Evolutionary conservation across 35 echinoderm and acorn worm species (phyloP), one percentile per base, ranked within the genome.

Genomic region (Lytechinus pictus): DNA sequence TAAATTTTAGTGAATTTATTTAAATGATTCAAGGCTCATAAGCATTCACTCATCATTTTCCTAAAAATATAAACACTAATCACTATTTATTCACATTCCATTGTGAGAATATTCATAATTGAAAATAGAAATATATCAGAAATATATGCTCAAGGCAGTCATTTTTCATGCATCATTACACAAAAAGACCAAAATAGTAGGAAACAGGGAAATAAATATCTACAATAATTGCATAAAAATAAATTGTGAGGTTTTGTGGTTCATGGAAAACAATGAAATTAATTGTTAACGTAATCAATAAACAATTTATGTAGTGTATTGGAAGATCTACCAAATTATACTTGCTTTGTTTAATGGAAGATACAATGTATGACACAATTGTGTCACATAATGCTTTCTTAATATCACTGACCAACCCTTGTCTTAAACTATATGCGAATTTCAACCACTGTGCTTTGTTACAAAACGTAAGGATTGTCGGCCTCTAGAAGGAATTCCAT

Each of bases 81-180:
- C 33, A 44, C 33, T 44, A 44, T 44, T 44, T 44, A 44, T 44
- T 2, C 33, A 44, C 33, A 44, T 44, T 44, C 33, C 33, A 44
- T 44, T 44, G 33, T 44, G 33, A 44, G 33, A 44, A 44, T 44
- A 44, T 44, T 44, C 33, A 2, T 58, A 9, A 79, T 79, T 79
- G 66, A 79, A 79, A 79, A 79, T 79, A 79, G 19, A 79, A 79
- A 79, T 79, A 79, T 79, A 79, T 79, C n/a, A 79, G 19, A 79
- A 79, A 79, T 79, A 79, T 79, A 79, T 79, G 66, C 66, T 79
- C 66, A n/a, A 79, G 66, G 66, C 66, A 79, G n/a, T 79, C 19
- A 79, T 24, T 79, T 16, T 19, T 79, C 66, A 79, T 79, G 66
- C 66, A 79, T 79, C 66, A 79, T 79, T 79, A 79, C 21, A 79